phyloP scores from a whole-genome alignment of 2,888 invertebrate genomes.

The Lepas anatifera region DNA sequence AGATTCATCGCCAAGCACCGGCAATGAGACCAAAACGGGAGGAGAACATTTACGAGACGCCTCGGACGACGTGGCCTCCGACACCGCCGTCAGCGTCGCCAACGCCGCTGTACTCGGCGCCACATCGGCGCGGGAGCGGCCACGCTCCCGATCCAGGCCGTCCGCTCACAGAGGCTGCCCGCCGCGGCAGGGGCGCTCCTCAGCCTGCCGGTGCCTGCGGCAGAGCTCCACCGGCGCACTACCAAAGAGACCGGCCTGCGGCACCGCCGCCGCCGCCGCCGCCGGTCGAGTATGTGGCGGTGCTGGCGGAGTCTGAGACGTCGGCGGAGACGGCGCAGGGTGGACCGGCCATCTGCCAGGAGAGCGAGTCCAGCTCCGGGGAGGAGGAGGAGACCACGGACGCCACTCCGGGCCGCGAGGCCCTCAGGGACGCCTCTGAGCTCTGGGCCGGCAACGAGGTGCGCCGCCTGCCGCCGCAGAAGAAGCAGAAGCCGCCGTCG shows the following conservation, averaged over 20 bases:
- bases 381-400: constrained; percentile 7
- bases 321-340: background rate
- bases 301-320: background rate
- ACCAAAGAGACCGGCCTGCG: no score
- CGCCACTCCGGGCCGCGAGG: background rate
- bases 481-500: background rate
- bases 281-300: background rate
- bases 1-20: no score
- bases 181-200: no score
- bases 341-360: constrained; percentile 6
- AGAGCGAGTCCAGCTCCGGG: constrained; percentile 4
- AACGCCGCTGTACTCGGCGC: background rate
- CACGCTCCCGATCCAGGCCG: background rate
- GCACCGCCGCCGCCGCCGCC: constrained; percentile 3
- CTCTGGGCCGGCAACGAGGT: constrained; percentile 11
- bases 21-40: no score
- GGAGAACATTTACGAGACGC: constrained; percentile 8
- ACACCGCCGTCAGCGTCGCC: background rate
- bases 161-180: no score
- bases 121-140: background rate
- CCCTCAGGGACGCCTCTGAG: background rate
- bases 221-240: no score
- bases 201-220: no score
- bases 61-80: background rate
- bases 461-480: background rate